Conservation (phyloP, 2,888 invertebrate genomes). For the Caenorhabditis sp. region DNA sequence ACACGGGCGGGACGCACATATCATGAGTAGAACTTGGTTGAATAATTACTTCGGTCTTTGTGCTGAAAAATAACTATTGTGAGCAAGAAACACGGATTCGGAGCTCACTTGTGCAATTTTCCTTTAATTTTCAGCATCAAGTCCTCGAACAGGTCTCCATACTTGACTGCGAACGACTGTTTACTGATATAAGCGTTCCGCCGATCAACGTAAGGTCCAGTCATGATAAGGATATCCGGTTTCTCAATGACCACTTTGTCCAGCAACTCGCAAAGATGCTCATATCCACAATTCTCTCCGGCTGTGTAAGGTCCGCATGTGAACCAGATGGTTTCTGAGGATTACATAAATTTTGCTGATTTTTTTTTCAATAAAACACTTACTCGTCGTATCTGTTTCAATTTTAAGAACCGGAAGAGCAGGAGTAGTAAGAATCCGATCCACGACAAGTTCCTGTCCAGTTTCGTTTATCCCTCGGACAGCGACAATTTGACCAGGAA, state of each 20-base stretch:
- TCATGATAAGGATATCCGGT: slow-evolving; percentile 58
- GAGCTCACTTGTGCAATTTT: slow-evolving; percentile 52
- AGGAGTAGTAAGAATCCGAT: slow-evolving; percentile 32
- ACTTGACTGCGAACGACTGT: slow-evolving; percentile 23
- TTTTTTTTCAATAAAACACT: background rate
- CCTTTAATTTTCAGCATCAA: slow-evolving; percentile 46
- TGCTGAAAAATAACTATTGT: slow-evolving; percentile 37
- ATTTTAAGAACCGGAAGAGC: slow-evolving; percentile 30
- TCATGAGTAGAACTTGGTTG: slow-evolving; percentile 56
- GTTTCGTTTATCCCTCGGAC: slow-evolving; percentile 54
- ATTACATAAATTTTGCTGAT: background rate
- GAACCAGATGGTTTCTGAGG: slow-evolving; percentile 56
- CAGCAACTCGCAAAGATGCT: slow-evolving; percentile 64
- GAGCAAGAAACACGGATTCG: background rate
- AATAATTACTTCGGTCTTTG: slow-evolving; percentile 59
- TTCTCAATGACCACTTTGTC: slow-evolving; percentile 48
- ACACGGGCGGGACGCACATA: slow-evolving; percentile 37
- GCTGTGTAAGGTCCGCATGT: slow-evolving; percentile 67
- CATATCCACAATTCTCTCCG: slow-evolving; percentile 58
- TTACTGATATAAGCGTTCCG: slow-evolving; percentile 45
- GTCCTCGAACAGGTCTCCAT: slow-evolving; percentile 43
- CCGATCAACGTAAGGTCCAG: slow-evolving; percentile 68
- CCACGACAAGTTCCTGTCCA: slow-evolving; percentile 47
- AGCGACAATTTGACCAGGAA: slow-evolving; percentile 65
- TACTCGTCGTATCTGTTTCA: slow-evolving; percentile 18